A percentile compares a stretch with the other conserved stretches of the same genome.
These are phyloP conservation scores for Mormyrus proboscirostris DNA, from an alignment of 2,797 vertebrate species.

Conservation along the genomic window DNA sequence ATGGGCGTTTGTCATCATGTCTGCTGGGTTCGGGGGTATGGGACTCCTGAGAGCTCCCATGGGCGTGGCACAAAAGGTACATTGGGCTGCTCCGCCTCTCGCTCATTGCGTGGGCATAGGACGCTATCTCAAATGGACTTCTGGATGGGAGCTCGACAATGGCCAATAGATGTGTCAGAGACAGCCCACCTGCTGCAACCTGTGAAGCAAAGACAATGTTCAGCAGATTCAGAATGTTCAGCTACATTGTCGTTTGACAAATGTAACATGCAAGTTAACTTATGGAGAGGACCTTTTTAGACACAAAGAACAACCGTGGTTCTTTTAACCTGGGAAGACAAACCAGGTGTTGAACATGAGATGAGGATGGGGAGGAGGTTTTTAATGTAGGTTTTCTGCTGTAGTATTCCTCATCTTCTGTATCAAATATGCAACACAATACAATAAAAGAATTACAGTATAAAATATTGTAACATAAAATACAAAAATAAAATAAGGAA, in stretches of 20 bases:
- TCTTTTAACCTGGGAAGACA: neutral
- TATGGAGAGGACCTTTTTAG: neutral
- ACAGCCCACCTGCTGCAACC: neutral
- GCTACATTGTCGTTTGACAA: neutral
- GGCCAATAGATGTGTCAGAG: neutral
- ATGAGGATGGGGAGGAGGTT: neutral
- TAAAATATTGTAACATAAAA: neutral
- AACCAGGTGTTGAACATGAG: neutral
- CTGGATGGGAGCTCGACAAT: neutral
- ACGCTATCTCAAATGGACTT: neutral
- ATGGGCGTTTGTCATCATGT: slow-evolving; percentile 43
- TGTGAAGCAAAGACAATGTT: neutral
- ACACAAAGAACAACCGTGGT: neutral
- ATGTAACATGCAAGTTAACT: neutral
- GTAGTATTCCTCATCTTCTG: neutral
- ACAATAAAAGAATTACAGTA: neutral
- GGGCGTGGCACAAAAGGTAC: slow-evolving; percentile 50
- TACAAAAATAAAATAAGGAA: neutral
- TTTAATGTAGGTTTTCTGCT: neutral
- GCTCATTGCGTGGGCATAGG: slow-evolving; percentile 35
- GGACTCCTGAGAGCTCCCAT: slow-evolving; percentile 47
- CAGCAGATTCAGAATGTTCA: neutral
- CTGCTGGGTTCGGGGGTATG: slow-evolving; percentile 51
- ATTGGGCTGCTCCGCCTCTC: slow-evolving; percentile 52
- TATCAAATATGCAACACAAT: neutral